Conservation (phyloP, 2,888 invertebrate genomes). For the Sceliomorpha sp. region DNA sequence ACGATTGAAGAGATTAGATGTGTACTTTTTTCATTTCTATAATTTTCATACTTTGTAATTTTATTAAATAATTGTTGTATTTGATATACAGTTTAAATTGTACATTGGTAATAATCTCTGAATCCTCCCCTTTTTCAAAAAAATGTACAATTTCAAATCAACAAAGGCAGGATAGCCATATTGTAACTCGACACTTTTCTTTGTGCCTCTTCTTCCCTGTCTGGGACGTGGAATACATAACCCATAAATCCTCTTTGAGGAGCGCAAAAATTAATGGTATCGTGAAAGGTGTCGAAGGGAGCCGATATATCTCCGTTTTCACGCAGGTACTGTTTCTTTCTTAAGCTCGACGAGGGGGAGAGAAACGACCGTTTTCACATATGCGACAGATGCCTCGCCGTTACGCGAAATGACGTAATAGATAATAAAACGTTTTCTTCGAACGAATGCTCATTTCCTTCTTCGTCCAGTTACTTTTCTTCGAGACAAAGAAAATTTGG, state of each 20-base stretch:
- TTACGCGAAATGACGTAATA: constrained; percentile 30
- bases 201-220: constrained; percentile 8
- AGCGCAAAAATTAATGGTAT: constrained; percentile 40
- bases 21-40: too few relatives aligned
- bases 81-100: too few relatives aligned
- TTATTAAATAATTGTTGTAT: too few relatives aligned
- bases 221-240: constrained; percentile 1
- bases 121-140: too few relatives aligned
- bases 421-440: constrained; percentile 55
- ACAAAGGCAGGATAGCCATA: constrained; percentile 1
- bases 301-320: constrained; percentile 18
- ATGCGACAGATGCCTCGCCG: constrained; percentile 58
- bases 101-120: too few relatives aligned
- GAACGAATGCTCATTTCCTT: constrained; percentile 53
- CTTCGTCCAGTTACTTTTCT: constrained; percentile 47
- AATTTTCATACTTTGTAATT: too few relatives aligned
- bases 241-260: constrained; percentile 35
- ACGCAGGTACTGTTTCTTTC: constrained; percentile 31
- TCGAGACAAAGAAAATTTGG: constrained; percentile 33
- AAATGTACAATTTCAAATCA: too few relatives aligned
- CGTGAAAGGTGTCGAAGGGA: constrained; percentile 45
- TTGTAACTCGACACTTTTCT: constrained; percentile 14
- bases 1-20: too few relatives aligned
- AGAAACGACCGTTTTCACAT: constrained; percentile 38
- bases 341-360: constrained; percentile 2